Evolutionary conservation across 2,888 invertebrate species (phyloP).

Genomic region (Lumbricus terrestris): DNA sequence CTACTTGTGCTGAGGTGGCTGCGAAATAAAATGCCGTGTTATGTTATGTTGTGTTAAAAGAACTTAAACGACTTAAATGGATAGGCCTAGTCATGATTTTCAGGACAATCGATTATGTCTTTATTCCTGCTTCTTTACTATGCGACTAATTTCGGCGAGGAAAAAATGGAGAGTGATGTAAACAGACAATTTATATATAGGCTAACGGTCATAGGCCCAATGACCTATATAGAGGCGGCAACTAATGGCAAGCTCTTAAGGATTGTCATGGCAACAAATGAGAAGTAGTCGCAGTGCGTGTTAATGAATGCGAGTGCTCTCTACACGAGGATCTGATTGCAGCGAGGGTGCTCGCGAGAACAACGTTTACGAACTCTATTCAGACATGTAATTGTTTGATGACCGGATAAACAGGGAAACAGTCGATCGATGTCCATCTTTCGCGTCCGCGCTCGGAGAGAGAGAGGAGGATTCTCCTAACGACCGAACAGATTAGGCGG

Average conservation of each 20-base stretch:
- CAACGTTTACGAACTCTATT: neutral
- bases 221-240: neutral
- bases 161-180: neutral
- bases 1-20: too few species aligned
- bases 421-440: neutral
- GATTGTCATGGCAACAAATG: neutral
- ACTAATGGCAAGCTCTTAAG: neutral
- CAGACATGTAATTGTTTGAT: neutral
- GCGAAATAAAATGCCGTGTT: too few species aligned
- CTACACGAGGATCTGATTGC: neutral
- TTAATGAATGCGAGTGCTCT: neutral
- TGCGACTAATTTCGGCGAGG: neutral
- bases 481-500: neutral
- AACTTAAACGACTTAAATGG: too few species aligned
- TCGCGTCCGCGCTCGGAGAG: too few species aligned
- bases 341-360: neutral
- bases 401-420: neutral
- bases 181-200: too few species aligned
- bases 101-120: neutral
- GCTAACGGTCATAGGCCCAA: too few species aligned
- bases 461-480: neutral
- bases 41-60: too few species aligned
- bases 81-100: too few species aligned
- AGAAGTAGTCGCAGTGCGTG: too few species aligned
- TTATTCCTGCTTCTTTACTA: neutral